Evolutionary conservation across 64 coral and sea anemone genomes (phyloP).

Genomic region (Cladopsammia gracilis): DNA sequence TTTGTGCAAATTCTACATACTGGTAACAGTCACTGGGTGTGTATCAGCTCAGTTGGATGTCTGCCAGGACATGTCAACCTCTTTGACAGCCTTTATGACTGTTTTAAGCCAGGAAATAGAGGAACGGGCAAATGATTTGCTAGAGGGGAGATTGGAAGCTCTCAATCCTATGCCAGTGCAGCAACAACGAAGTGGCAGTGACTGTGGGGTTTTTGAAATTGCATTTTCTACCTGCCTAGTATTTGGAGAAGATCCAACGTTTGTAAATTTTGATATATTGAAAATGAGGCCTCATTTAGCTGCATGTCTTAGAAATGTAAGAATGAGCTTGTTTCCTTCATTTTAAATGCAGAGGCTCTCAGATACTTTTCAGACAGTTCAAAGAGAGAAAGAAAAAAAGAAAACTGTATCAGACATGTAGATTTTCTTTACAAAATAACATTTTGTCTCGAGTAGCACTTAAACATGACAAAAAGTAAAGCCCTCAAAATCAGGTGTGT

Average conservation of each 20-base stretch:
- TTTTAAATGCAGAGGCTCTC: slow-evolving; percentile 18
- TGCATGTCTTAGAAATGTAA: slow-evolving; percentile 13
- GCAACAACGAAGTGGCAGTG: background rate
- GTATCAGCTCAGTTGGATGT: slow-evolving; percentile 14
- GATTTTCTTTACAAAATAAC: background rate
- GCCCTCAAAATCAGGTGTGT: too few species aligned
- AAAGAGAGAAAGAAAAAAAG: slow-evolving; percentile 12
- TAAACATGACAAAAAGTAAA: too few species aligned
- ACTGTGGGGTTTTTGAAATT: background rate
- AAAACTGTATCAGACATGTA: slow-evolving; percentile 19
- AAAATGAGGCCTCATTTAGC: slow-evolving; percentile 9
- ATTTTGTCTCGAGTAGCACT: background rate
- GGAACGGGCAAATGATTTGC: slow-evolving; percentile 1
- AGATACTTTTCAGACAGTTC: slow-evolving; percentile 14
- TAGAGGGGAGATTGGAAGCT: slow-evolving; percentile 29
- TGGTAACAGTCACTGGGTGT: slow-evolving; percentile 44
- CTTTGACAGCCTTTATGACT: slow-evolving; percentile 53
- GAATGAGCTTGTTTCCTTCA: slow-evolving; percentile 18
- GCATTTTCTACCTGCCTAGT: slow-evolving; percentile 30
- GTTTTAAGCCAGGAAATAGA: slow-evolving; percentile 31
- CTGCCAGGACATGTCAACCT: slow-evolving; percentile 19
- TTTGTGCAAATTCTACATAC: slow-evolving; percentile 47
- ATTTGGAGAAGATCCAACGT: slow-evolving; percentile 25
- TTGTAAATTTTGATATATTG: slow-evolving; percentile 13
- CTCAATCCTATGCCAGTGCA: slow-evolving; percentile 45